Percentiles rank a stretch among this genome's conserved stretches.
Evolutionary conservation across 1,140 invertebrate species (phyloP).

Genomic region (Aphelenchoides besseyi): DNA sequence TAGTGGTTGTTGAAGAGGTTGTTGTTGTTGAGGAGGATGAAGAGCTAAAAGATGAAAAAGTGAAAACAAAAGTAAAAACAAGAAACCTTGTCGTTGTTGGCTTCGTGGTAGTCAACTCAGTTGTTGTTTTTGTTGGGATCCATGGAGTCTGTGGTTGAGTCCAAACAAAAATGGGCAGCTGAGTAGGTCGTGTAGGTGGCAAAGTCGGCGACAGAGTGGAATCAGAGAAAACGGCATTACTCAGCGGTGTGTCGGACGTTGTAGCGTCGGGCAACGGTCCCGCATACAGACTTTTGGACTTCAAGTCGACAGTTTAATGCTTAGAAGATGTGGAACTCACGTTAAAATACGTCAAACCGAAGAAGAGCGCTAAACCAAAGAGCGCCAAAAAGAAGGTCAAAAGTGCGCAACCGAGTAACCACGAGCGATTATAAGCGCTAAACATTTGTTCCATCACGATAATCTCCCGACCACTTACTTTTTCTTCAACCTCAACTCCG

Average conservation of each 20-base stretch:
- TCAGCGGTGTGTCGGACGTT: neutral
- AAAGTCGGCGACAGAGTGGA: neutral
- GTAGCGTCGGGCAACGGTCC: neutral
- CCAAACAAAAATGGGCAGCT: neutral
- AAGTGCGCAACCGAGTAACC: neutral
- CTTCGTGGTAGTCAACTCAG: neutral
- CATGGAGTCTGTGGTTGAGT: neutral
- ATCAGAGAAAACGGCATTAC: neutral
- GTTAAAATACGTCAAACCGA: neutral
- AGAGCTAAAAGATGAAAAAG: neutral
- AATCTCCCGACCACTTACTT: neutral
- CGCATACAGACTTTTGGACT: neutral
- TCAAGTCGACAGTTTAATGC: neutral
- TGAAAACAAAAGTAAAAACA: neutral
- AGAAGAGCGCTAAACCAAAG: neutral
- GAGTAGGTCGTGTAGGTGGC: neutral
- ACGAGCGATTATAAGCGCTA: neutral
- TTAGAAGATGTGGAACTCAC: neutral
- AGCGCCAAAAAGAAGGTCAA: neutral
- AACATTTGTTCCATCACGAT: neutral
- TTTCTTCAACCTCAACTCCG: slow-evolving; percentile 4
- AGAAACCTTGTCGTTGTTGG: neutral
- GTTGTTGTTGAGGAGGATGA: neutral
- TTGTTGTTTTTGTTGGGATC: neutral
- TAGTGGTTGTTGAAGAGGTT: neutral